phyloP scores from a whole-genome alignment of 2,797 vertebrate species.

The Borostomias antarcticus region DNA sequence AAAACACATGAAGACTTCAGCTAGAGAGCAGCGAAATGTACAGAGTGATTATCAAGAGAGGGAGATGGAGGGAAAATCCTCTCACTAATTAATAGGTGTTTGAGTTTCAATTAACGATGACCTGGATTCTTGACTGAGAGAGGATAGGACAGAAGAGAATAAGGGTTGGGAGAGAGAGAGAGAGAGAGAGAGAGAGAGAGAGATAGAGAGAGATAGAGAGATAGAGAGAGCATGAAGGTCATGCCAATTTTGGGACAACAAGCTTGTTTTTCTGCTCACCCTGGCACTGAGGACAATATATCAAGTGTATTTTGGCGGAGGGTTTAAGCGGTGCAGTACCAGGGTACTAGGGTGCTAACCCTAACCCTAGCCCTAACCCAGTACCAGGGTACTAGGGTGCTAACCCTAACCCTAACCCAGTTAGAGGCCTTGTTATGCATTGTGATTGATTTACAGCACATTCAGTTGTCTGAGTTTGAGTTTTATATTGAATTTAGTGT shows the following conservation, averaged over 20 bases:
- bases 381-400: not conserved
- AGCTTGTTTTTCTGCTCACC: constrained; percentile 16
- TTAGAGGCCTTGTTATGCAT: not conserved
- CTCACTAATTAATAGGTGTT: constrained; percentile 70
- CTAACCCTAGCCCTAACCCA: too few relatives aligned
- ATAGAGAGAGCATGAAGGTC: not conserved
- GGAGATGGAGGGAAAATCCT: constrained; percentile 19
- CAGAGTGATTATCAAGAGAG: constrained; percentile 9
- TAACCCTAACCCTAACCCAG: too few relatives aligned
- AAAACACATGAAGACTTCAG: not conserved
- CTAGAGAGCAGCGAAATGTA: constrained; percentile 16
- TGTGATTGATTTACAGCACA: too few relatives aligned
- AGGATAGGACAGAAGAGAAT: too few relatives aligned
- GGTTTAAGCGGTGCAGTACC: not conserved
- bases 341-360: not conserved
- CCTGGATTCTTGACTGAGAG: constrained; percentile 54
- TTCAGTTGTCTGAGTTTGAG: too few relatives aligned
- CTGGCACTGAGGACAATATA: constrained; percentile 33
- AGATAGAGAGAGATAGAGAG: not conserved
- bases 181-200: constrained; percentile 1
- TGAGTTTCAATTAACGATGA: constrained; percentile 68
- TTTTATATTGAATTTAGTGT: not conserved
- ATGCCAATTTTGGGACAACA: not conserved
- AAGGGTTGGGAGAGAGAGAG: constrained; percentile 6
- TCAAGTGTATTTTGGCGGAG: not conserved